These are phyloP conservation scores for Erynnis tages DNA, from an alignment of 2,888 invertebrate species.

Conservation along the genomic window DNA sequence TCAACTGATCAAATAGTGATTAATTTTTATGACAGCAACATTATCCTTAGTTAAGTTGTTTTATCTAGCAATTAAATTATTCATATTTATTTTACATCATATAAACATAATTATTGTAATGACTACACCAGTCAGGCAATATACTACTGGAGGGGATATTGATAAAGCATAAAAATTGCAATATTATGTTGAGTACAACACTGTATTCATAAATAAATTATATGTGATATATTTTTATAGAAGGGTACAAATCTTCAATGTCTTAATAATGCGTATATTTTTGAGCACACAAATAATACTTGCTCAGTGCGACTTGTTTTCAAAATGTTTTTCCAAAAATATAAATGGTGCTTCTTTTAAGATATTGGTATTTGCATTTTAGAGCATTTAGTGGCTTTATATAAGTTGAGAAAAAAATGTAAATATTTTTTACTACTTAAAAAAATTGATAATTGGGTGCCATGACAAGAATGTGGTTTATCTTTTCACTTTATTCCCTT, in stretches of 20 bases:
- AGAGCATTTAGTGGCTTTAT: conserved; percentile 70
- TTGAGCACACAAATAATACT: conserved; percentile 8
- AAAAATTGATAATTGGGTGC: conserved; percentile 49
- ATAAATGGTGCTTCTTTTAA: conserved; percentile 62
- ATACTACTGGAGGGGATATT: neutral
- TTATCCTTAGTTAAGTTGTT: conserved; percentile 15
- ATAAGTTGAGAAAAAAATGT: conserved; percentile 42
- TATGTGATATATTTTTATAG: conserved; percentile 24
- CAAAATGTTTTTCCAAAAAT: conserved; percentile 31
- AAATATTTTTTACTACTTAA: conserved; percentile 47
- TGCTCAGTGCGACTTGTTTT: conserved; percentile 12
- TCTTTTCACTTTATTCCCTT: conserved; percentile 20
- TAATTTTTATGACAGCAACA: conserved; percentile 22
- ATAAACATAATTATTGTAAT: too few relatives aligned
- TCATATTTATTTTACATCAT: conserved; percentile 21
- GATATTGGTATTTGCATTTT: conserved; percentile 66
- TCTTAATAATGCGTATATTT: conserved; percentile 1
- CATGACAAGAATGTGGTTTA: conserved; percentile 48
- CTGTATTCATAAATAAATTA: conserved; percentile 21
- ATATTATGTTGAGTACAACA: conserved; percentile 7
- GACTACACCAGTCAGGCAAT: neutral
- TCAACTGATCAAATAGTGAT: conserved; percentile 23
- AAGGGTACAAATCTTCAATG: conserved; percentile 20
- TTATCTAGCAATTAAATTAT: conserved; percentile 25
- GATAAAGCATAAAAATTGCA: conserved; percentile 12